Conservation (phyloP, 2,797 vertebrate species). For the Pampus argenteus region DNA sequence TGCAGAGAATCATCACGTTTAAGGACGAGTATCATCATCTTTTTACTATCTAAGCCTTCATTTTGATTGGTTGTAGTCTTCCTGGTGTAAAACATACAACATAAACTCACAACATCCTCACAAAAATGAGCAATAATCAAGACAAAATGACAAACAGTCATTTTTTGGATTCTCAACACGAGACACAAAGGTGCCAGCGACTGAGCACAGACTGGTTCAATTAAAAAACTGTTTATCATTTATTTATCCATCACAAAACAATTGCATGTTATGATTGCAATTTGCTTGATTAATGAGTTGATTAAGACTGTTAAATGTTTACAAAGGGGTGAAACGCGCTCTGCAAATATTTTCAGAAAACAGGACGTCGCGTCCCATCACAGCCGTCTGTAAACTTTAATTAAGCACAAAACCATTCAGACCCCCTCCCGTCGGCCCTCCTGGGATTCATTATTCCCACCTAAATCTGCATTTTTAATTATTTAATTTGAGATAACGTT, state of each 20-base stretch:
- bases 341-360: constrained; percentile 83
- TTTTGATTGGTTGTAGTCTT: constrained; percentile 16
- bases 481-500: constrained; percentile 83
- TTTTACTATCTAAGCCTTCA: neutral
- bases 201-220: constrained; percentile 57
- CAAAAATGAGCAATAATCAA: constrained; percentile 27
- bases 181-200: constrained; percentile 57
- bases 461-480: constrained; percentile 88
- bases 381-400: constrained; percentile 84
- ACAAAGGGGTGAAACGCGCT: constrained; percentile 79
- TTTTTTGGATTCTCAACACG: constrained; percentile 45
- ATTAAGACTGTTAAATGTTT: constrained; percentile 85
- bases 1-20: constrained; percentile 32
- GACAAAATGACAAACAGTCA: constrained; percentile 33
- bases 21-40: neutral
- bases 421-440: constrained; percentile 54
- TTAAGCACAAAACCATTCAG: constrained; percentile 81
- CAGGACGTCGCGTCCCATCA: constrained; percentile 77
- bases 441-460: constrained; percentile 85
- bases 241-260: constrained; percentile 83
- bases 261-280: constrained; percentile 85
- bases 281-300: constrained; percentile 87
- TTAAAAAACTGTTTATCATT: constrained; percentile 81
- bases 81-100: neutral
- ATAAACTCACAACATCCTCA: neutral